Base-by-base conservation (phyloP, 2,888 invertebrate species). In the Candidula unifasciata region DNA sequence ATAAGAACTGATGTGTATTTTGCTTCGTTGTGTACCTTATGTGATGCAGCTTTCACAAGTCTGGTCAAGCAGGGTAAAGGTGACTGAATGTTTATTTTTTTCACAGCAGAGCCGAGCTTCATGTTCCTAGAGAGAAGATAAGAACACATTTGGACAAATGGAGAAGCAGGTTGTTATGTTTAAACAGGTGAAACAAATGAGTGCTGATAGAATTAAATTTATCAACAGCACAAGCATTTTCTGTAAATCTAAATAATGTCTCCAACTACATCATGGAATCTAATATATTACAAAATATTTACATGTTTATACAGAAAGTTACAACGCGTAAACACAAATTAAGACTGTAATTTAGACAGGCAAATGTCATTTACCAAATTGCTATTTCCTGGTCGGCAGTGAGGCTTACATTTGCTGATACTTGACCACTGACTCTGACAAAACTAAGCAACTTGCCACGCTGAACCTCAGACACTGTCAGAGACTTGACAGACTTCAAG, bases 371-470 rank as follows among this genome's bases (percentile, higher is more conserved):
- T 77, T 69, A 83, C 82, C 82, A 83, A 35, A 83, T 68, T 5
- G 68, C 33, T 27, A 83, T n/a, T 30, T 64, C 77, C 57, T 83
- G 82, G 30, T 77, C 66, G 27, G 30, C 66, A 33, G 82, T 74
- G n/a, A 83, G 82, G 30, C 66, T 77, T 33, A 83, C 35, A 33
- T 54, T 33, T 77, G 82, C 76, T 33, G 77, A 76, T 13, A 6
- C 24, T n/a, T 68, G 52, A n/a, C n/a, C 77, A 33, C 27, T 30
- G 2, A 83, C 33, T 21, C 27, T 35, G 1, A 77, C 82, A 30
- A 77, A 37, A 54, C 30, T 69, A 27, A 83, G 6, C n/a, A 83
- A 54, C 52, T 69, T 73, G 33, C 82, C 82, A 54, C 77, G 68
- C 16, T 77, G 77, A 35, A 52, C 30, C 52, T 37, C 54, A 83